Evolutionary conservation across 2,113 vertebrate genomes (phyloP).

Genomic region (Enhydra lutris): DNA sequence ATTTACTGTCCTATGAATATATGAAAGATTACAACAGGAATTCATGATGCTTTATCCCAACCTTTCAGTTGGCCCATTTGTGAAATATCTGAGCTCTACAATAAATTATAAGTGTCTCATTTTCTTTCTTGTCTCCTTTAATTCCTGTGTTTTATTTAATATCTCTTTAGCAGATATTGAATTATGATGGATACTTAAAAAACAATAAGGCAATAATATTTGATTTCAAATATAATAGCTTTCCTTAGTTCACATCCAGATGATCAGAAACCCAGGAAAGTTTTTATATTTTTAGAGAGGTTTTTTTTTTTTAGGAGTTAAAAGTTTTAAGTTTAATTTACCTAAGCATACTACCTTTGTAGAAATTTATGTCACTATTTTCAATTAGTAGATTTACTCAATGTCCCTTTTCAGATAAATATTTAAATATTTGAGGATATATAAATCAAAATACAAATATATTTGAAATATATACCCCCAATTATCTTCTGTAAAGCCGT

Average conservation of each 20-base stretch:
- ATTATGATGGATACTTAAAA: neutral
- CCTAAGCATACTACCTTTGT: neutral
- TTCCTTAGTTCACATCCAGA: neutral
- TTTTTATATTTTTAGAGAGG: neutral
- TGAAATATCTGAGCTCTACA: neutral
- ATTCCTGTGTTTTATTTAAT: neutral
- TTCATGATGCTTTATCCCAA: neutral
- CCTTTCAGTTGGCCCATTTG: neutral
- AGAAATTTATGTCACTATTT: conserved; percentile 13
- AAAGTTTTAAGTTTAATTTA: neutral
- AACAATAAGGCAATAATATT: conserved; percentile 1
- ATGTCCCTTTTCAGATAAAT: neutral
- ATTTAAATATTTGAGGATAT: neutral
- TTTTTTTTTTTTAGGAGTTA: neutral
- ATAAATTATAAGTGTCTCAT: neutral
- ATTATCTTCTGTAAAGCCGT: neutral
- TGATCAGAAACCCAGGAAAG: neutral
- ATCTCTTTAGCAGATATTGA: neutral
- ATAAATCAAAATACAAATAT: neutral
- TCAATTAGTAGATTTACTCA: neutral
- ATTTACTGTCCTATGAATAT: neutral
- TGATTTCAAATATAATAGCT: conserved; percentile 27
- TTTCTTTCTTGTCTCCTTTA: conserved; percentile 29
- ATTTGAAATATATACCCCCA: neutral
- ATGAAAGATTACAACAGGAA: neutral